Conservation (phyloP, 2,888 invertebrate genomes). For the Aproaerema taeniolella region DNA sequence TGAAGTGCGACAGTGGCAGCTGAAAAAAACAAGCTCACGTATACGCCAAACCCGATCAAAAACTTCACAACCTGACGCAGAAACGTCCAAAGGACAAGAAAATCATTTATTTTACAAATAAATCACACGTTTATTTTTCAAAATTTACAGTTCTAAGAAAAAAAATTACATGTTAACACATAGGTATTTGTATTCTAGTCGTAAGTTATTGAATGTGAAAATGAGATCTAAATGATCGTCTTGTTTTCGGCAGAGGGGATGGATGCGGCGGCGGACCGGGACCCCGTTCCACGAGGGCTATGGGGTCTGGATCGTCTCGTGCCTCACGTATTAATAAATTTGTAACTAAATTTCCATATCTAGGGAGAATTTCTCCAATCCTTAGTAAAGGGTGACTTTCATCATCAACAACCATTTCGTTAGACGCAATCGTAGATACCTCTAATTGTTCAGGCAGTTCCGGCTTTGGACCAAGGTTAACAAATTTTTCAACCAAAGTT, state of each 20-base stretch:
- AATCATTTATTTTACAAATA: too few relatives aligned
- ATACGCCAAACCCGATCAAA: too few relatives aligned
- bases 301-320: conserved; percentile 31
- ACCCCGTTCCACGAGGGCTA: conserved; percentile 34
- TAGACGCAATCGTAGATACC: conserved; percentile 20
- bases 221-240: too few relatives aligned
- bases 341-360: conserved; percentile 42
- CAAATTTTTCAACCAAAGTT: conserved; percentile 37
- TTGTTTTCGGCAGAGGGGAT: too few relatives aligned
- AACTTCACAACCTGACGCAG: too few relatives aligned
- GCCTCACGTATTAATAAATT: conserved; percentile 36
- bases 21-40: conserved; percentile 30
- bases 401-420: conserved; percentile 26
- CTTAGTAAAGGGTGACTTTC: conserved; percentile 28
- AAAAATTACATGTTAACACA: too few relatives aligned
- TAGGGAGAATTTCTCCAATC: conserved; percentile 40
- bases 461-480: conserved; percentile 29
- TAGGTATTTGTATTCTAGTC: too few relatives aligned
- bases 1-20: conserved; percentile 23
- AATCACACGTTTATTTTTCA: too few relatives aligned
- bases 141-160: too few relatives aligned
- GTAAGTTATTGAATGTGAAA: too few relatives aligned
- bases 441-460: conserved; percentile 43
- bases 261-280: too few relatives aligned
- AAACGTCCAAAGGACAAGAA: too few relatives aligned